Conservation (phyloP, 1,140 invertebrate genomes). For the Hyles vespertilio region DNA sequence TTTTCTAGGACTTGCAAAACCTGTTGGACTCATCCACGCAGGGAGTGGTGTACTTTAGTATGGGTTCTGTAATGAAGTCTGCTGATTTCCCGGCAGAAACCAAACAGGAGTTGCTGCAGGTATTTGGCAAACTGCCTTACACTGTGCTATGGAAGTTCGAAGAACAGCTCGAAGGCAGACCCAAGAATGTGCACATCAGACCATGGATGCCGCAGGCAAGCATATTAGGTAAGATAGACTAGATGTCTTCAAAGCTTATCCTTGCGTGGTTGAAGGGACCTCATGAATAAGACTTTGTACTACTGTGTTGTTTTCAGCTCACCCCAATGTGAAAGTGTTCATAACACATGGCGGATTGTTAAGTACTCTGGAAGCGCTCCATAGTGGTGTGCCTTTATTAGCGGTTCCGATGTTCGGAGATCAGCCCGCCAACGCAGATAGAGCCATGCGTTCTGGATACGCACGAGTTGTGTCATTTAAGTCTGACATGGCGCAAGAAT, state of each 20-base stretch:
- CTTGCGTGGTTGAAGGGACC: no score
- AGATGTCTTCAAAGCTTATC: no score
- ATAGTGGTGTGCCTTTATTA: slow-evolving; percentile 77
- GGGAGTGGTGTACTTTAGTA: slow-evolving; percentile 77
- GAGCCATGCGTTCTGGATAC: no score
- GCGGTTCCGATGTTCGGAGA: slow-evolving; percentile 79
- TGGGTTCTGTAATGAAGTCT: slow-evolving; percentile 69
- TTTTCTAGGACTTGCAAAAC: slow-evolving; percentile 55
- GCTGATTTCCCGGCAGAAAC: slow-evolving; percentile 32
- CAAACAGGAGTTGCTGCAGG: slow-evolving; percentile 22
- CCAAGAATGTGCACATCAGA: slow-evolving; percentile 76
- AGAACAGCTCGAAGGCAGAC: slow-evolving; percentile 37
- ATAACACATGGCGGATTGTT: slow-evolving; percentile 81
- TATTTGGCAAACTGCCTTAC: slow-evolving; percentile 31
- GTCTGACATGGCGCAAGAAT: no score
- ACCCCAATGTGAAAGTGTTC: slow-evolving; percentile 71
- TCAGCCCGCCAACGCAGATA: slow-evolving; percentile 43
- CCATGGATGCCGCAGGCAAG: slow-evolving; percentile 81
- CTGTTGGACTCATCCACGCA: slow-evolving; percentile 61
- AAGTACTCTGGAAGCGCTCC: slow-evolving; percentile 78
- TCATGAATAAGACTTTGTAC: no score
- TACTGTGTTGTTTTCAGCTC: slow-evolving; percentile 21
- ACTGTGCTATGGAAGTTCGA: slow-evolving; percentile 76
- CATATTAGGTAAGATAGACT: slow-evolving; percentile 61
- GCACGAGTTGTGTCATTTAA: no score